Evolutionary conservation across 2,113 vertebrate species (phyloP).

Genomic region (Capricornis sumatraensis): DNA sequence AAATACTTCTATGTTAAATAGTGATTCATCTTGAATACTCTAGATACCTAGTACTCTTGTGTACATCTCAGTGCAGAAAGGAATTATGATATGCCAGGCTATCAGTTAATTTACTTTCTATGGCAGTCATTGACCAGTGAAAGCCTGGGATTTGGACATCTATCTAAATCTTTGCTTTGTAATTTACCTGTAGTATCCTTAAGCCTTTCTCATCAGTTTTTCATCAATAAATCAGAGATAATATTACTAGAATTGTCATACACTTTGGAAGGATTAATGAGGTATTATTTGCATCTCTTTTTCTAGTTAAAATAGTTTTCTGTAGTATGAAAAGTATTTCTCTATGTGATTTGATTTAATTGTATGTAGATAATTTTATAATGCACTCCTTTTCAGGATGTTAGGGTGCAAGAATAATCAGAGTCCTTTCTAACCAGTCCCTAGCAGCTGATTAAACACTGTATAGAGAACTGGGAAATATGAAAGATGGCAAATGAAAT

Average conservation of each 20-base stretch:
- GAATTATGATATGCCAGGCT: background rate
- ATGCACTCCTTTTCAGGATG: slow-evolving; percentile 32
- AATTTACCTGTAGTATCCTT: background rate
- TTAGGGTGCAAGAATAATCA: slow-evolving; percentile 45
- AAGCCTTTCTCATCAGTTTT: slow-evolving; percentile 27
- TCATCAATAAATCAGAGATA: slow-evolving; percentile 10
- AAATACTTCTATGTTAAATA: background rate
- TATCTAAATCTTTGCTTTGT: slow-evolving; percentile 19
- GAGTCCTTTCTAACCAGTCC: slow-evolving; percentile 37
- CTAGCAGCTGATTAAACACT: slow-evolving; percentile 70
- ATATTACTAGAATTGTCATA: slow-evolving; percentile 1
- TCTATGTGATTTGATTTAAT: slow-evolving; percentile 28
- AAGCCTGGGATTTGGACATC: background rate
- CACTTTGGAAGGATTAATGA: slow-evolving; percentile 39
- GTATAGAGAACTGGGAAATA: slow-evolving; percentile 51
- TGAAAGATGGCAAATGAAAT: slow-evolving; percentile 65
- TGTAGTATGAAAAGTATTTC: slow-evolving; percentile 4
- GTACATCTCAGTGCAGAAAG: background rate
- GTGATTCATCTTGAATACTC: background rate
- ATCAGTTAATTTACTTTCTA: slow-evolving; percentile 11
- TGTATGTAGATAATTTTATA: slow-evolving; percentile 55
- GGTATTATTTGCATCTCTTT: slow-evolving; percentile 17
- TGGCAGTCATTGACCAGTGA: background rate
- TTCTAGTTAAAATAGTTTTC: slow-evolving; percentile 34
- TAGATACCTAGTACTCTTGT: slow-evolving; percentile 26